Base-by-base conservation (phyloP, 30 jellyfish, hydroid and myxozoan species). In the Calvadosia cruxmelitensis region DNA sequence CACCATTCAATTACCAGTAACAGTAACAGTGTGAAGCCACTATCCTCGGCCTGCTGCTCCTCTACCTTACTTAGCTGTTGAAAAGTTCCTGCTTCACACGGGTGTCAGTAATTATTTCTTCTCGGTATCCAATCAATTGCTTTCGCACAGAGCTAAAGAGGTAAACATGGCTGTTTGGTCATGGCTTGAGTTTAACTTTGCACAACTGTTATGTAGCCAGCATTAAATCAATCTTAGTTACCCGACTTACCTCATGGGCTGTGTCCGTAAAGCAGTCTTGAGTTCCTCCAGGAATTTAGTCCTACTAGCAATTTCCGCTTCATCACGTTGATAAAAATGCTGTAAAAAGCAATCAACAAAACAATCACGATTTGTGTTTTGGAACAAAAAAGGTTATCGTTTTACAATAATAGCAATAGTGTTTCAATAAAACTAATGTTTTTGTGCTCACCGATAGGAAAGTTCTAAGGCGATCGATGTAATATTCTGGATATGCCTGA, bases 181-280 rank as follows among this genome's bases (percentile, higher is more conserved):
- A n/a, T n/a, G n/a, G n/a, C n/a, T n/a, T n/a, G n/a, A n/a, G n/a
- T n/a, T n/a, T n/a, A n/a, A n/a, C n/a, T n/a, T n/a, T n/a, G n/a
- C n/a, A n/a, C n/a, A n/a, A n/a, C n/a, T n/a, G n/a, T n/a, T n/a
- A n/a, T n/a, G n/a, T n/a, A n/a, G n/a, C n/a, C n/a, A n/a, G n/a
- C n/a, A n/a, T n/a, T n/a, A n/a, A n/a, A n/a, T n/a, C n/a, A n/a
- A n/a, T n/a, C n/a, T n/a, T n/a, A n/a, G n/a, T n/a, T n/a, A n/a
- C 63, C n/a, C 53, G 23, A 31, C 68, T 15, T 74, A 86, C 96
- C 96, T 86, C 86, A 86, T 79, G 49, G 96, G 96, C 75, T 86
- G 96, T n/a, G 96, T 73, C 62, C 96, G 68, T 52, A 86, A 52
- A 0, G 96, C 96, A 2, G 96, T 86, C 51, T 86, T 86, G 53